Evolutionary conservation across 2,888 invertebrate species (phyloP).

Genomic region (Gymnoscelis rufifasciata): DNA sequence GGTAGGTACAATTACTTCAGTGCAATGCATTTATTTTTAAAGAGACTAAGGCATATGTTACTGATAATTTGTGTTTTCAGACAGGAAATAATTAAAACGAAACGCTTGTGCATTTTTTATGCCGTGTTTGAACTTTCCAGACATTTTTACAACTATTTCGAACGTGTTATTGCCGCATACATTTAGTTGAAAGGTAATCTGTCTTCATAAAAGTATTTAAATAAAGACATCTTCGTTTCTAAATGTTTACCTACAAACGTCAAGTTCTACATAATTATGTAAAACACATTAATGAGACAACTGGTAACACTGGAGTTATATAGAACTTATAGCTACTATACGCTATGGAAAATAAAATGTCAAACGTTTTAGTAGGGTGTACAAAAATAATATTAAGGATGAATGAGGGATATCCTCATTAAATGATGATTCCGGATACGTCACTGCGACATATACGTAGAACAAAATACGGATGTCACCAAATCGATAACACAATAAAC

Average conservation of each 20-base stretch:
- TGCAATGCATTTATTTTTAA: conserved; percentile 19
- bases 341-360: too few relatives aligned
- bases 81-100: conserved; percentile 39
- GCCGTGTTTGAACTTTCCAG: conserved; percentile 24
- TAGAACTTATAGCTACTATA: too few relatives aligned
- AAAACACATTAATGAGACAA: too few relatives aligned
- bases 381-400: neutral
- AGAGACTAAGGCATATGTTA: conserved; percentile 25
- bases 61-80: conserved; percentile 23
- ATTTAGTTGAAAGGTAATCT: neutral
- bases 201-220: neutral
- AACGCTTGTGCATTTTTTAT: conserved; percentile 21
- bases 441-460: conserved; percentile 21
- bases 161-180: neutral
- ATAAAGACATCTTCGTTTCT: neutral
- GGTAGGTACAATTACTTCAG: conserved; percentile 7
- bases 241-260: neutral
- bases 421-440: neutral
- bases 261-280: too few relatives aligned
- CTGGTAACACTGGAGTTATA: too few relatives aligned
- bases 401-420: neutral
- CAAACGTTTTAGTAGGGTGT: too few relatives aligned
- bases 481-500: conserved; percentile 34
- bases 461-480: conserved; percentile 34
- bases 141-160: conserved; percentile 14